phyloP scores from a whole-genome alignment of 2,888 invertebrate species.

The Idaea aversata region DNA sequence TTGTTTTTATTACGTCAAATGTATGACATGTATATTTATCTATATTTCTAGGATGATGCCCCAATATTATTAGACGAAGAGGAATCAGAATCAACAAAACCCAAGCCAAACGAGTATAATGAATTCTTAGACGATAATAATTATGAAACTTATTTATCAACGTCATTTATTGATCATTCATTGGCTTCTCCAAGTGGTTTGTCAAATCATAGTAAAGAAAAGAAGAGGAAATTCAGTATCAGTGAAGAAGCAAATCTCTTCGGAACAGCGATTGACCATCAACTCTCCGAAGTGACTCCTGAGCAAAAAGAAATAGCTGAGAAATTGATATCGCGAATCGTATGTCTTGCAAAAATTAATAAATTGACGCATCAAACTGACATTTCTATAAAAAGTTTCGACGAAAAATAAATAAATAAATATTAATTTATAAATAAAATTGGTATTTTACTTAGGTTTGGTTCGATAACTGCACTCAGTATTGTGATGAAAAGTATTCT shows the following conservation, averaged over 20 bases:
- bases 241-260: constrained; percentile 6
- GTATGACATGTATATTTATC: too few relatives aligned
- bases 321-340: constrained; percentile 48
- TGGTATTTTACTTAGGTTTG: too few relatives aligned
- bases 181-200: not conserved
- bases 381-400: not conserved
- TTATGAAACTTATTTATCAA: not conserved
- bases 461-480: too few relatives aligned
- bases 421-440: too few relatives aligned
- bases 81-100: not conserved
- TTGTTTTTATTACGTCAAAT: too few relatives aligned
- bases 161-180: not conserved
- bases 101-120: not conserved
- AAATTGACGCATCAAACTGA: constrained; percentile 30
- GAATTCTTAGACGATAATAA: not conserved
- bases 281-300: constrained; percentile 34
- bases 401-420: not conserved
- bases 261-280: constrained; percentile 36
- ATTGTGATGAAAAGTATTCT: too few relatives aligned
- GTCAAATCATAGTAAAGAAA: constrained; percentile 6
- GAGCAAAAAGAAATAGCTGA: constrained; percentile 42
- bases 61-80: not conserved
- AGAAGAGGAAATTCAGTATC: constrained; percentile 6
- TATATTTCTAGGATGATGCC: too few relatives aligned
- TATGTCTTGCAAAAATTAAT: constrained; percentile 40